These are phyloP conservation scores for Stichodactyla helianthus DNA, from an alignment of 64 coral and sea anemone species.

Conservation along the genomic window DNA sequence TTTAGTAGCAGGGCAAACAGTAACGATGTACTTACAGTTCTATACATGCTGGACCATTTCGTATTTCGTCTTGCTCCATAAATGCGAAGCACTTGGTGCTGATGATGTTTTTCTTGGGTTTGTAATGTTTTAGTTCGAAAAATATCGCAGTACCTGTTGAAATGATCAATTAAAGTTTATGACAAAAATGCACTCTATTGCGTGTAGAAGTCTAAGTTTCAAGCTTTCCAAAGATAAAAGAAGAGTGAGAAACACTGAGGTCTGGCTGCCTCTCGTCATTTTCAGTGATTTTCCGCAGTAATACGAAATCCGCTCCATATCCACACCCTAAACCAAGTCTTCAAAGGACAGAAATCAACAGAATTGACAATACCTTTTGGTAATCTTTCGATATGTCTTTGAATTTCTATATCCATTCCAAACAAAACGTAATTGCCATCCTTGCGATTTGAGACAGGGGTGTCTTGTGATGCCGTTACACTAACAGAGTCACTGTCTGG, in stretches of 20 bases:
- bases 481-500: conserved; percentile 68
- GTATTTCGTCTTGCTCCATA: conserved; percentile 90
- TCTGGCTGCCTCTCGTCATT: too few relatives aligned
- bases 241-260: too few relatives aligned
- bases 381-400: conserved; percentile 60
- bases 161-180: background rate
- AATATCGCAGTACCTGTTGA: conserved; percentile 86
- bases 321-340: too few relatives aligned
- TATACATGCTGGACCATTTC: conserved; percentile 70
- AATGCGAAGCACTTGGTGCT: conserved; percentile 93
- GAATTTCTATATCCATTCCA: conserved; percentile 84
- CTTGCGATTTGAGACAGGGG: conserved; percentile 66
- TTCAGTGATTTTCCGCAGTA: too few relatives aligned
- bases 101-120: conserved; percentile 85
- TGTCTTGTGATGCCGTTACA: conserved; percentile 68
- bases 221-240: too few relatives aligned
- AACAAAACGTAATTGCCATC: conserved; percentile 74
- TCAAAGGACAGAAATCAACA: too few relatives aligned
- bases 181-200: background rate
- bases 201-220: too few relatives aligned
- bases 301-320: too few relatives aligned
- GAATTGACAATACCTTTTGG: too few relatives aligned
- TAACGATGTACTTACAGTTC: conserved; percentile 77
- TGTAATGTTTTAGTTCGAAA: conserved; percentile 95
- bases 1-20: too few relatives aligned